Percentiles rank a stretch among this genome's conserved stretches.
Evolutionary conservation across 2,113 vertebrate genomes (phyloP).

Genomic region (Oncorhynchus mykiss): DNA sequence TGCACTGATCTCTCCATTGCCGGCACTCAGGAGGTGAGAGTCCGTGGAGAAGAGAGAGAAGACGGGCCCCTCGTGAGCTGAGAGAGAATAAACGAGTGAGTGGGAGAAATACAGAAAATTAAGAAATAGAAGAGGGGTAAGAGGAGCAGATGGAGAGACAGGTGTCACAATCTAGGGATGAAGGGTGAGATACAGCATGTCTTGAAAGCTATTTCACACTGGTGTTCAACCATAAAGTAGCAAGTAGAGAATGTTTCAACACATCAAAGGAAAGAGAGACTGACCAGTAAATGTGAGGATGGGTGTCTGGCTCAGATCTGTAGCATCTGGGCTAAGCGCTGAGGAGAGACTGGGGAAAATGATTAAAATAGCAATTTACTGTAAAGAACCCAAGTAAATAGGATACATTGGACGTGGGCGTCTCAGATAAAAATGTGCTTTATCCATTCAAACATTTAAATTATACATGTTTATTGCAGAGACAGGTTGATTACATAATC

Average conservation of each 20-base stretch:
- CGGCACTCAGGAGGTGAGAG: constrained; percentile 80
- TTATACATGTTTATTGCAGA: background rate
- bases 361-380: background rate
- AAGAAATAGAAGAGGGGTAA: background rate
- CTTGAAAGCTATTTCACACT: background rate
- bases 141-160: background rate
- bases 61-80: constrained; percentile 84
- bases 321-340: constrained; percentile 85
- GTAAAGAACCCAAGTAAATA: background rate
- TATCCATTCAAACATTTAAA: background rate
- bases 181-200: background rate
- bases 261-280: constrained; percentile 17
- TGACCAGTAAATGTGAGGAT: constrained; percentile 81
- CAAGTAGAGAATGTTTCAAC: background rate
- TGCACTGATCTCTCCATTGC: constrained; percentile 83
- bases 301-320: constrained; percentile 77
- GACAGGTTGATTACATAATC: background rate
- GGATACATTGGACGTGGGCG: no score
- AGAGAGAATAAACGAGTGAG: background rate
- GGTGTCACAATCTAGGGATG: background rate
- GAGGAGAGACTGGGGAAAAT: constrained; percentile 74
- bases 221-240: background rate
- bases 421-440: no score
- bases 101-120: background rate
- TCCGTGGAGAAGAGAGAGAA: constrained; percentile 83